phyloP scores from a whole-genome alignment of 2,888 invertebrate species.

The Acrobasis consociella region DNA sequence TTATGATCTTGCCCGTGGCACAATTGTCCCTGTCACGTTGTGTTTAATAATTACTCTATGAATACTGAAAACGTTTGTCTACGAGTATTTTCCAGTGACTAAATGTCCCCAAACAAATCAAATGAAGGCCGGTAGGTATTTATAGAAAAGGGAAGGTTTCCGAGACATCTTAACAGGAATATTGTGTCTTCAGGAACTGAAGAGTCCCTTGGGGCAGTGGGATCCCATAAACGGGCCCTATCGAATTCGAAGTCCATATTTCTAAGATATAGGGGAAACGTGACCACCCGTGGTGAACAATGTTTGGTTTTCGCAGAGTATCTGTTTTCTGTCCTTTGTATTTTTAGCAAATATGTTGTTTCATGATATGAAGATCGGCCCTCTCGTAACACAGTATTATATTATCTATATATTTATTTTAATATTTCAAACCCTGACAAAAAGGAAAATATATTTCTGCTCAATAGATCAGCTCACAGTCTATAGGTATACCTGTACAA shows the following conservation, averaged over 20 bases:
- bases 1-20: too few species aligned
- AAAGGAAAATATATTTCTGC: too few species aligned
- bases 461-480: too few species aligned
- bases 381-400: too few species aligned
- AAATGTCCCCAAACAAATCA: conserved; percentile 25
- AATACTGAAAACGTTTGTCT: too few species aligned
- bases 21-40: too few species aligned
- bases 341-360: background rate
- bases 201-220: conserved; percentile 20
- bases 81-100: background rate
- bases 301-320: background rate
- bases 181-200: conserved; percentile 31
- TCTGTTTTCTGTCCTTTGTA: background rate
- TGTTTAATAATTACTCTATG: too few species aligned
- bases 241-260: conserved; percentile 7
- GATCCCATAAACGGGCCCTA: conserved; percentile 22
- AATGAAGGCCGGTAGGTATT: conserved; percentile 18
- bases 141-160: conserved; percentile 27
- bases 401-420: too few species aligned
- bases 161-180: conserved; percentile 30
- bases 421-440: too few species aligned
- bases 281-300: conserved; percentile 5
- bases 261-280: conserved; percentile 1
- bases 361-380: too few species aligned
- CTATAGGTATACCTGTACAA: too few species aligned